phyloP scores from a whole-genome alignment of 92 coral and sea anemone genomes.

The Zoanthus sociatus region DNA sequence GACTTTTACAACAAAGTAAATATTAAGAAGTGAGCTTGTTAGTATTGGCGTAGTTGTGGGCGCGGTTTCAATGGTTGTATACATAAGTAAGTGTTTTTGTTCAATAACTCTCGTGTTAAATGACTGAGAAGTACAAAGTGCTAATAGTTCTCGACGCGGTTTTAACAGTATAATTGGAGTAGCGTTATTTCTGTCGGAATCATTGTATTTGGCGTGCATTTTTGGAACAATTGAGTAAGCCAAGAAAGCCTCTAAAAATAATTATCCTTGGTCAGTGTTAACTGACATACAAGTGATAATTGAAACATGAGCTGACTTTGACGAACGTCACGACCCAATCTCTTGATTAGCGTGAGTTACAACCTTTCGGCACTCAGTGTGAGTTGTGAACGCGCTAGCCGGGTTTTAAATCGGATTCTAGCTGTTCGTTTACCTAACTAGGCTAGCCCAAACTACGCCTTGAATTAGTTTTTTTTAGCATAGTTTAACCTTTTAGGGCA shows the following conservation, averaged over 20 bases:
- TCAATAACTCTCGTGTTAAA: no score
- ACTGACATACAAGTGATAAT: constrained; percentile 16
- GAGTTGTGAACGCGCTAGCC: no score
- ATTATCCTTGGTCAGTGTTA: constrained; percentile 12
- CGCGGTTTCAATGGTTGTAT: neutral
- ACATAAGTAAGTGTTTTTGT: no score
- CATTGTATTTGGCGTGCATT: neutral
- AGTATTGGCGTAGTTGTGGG: neutral
- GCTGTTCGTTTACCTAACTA: neutral
- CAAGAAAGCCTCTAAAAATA: neutral
- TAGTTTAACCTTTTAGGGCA: no score
- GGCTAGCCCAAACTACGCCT: neutral
- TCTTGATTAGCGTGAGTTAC: no score
- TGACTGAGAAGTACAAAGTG: no score
- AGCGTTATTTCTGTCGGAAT: neutral
- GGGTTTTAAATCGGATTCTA: no score
- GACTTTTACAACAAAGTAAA: no score
- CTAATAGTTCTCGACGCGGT: no score
- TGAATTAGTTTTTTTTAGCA: no score
- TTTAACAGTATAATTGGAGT: constrained; percentile 5
- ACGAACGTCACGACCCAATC: neutral
- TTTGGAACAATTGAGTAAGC: neutral
- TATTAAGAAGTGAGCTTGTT: no score
- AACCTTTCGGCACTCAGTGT: no score
- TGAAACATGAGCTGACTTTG: constrained; percentile 12